These are phyloP conservation scores for Siniperca obscura DNA, from an alignment of 2,797 vertebrate species.

Conservation along the genomic window DNA sequence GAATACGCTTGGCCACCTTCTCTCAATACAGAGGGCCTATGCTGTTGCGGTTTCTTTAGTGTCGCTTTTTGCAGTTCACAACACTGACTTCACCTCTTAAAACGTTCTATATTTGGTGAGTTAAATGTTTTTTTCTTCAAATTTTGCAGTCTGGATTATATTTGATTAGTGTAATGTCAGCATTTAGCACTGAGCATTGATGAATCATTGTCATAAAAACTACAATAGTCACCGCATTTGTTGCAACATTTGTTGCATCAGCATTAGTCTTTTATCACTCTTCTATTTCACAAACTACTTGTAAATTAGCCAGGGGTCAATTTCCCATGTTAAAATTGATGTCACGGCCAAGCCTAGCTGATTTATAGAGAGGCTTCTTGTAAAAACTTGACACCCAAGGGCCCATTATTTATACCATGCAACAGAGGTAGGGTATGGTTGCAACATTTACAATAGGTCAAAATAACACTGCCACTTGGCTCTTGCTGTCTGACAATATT, in stretches of 20 bases:
- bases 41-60: constrained; percentile 46
- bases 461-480: constrained; percentile 83
- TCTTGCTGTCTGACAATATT: constrained; percentile 81
- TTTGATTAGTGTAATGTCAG: constrained; percentile 8
- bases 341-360: constrained; percentile 78
- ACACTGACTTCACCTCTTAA: constrained; percentile 52
- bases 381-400: constrained; percentile 80
- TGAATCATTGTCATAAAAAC: constrained; percentile 29
- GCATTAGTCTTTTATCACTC: constrained; percentile 53
- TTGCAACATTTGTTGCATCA: constrained; percentile 26
- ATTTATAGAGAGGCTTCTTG: constrained; percentile 85
- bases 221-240: constrained; percentile 3
- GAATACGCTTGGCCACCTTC: constrained; percentile 82
- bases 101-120: constrained; percentile 53
- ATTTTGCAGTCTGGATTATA: constrained; percentile 13
- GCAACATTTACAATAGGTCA: constrained; percentile 89
- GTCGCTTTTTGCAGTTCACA: constrained; percentile 49
- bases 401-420: constrained; percentile 83
- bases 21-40: constrained; percentile 71
- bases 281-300: constrained; percentile 70
- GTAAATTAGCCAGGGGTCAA: constrained; percentile 82
- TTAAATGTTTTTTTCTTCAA: constrained; percentile 32
- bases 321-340: constrained; percentile 84
- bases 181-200: constrained; percentile 13
- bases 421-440: constrained; percentile 82